These are phyloP conservation scores for Physella acuta DNA, from an alignment of 1,140 invertebrate genomes.

Conservation along the genomic window DNA sequence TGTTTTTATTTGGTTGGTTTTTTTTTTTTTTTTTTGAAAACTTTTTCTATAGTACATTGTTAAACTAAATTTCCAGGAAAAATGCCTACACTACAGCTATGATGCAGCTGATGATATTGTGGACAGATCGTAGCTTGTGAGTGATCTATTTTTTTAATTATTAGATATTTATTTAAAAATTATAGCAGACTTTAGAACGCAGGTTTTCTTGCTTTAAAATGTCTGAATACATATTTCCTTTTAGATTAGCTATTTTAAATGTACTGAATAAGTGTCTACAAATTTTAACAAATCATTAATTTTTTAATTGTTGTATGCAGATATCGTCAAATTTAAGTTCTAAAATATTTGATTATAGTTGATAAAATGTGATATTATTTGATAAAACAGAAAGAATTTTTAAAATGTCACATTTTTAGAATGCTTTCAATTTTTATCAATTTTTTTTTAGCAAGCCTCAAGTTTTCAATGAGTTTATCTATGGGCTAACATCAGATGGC, in stretches of 20 bases:
- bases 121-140: neutral
- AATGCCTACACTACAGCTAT: neutral
- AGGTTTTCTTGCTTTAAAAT: neutral
- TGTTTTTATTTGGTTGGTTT: too few relatives aligned
- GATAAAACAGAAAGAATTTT: neutral
- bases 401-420: neutral
- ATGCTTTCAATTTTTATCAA: neutral
- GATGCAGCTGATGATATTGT: neutral
- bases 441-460: constrained; percentile 23
- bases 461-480: constrained; percentile 21
- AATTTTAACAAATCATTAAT: neutral
- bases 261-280: neutral
- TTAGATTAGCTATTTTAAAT: neutral
- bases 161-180: neutral
- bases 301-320: neutral
- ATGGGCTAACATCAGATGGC: constrained; percentile 14
- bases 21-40: too few relatives aligned
- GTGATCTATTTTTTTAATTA: neutral
- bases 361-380: neutral
- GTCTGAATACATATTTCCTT: neutral
- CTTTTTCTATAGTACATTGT: too few relatives aligned
- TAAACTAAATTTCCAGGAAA: neutral
- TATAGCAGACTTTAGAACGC: neutral
- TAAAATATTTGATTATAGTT: neutral
- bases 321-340: neutral